phyloP scores from a whole-genome alignment of 2,113 vertebrate genomes.

The Melanerpes formicivorus region DNA sequence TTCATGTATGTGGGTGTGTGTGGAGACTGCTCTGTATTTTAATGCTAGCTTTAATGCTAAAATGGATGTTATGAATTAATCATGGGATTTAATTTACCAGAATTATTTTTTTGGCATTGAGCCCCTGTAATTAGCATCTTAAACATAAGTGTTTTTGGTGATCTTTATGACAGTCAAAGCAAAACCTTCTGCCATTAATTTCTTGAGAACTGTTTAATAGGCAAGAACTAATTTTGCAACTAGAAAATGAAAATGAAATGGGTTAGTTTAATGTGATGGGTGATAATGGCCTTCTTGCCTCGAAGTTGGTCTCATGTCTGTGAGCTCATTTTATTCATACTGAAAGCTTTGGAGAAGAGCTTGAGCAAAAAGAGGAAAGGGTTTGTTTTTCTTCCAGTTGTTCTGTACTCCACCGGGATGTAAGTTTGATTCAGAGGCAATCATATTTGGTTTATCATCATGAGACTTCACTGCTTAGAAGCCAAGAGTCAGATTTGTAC shows the following conservation, averaged over 20 bases:
- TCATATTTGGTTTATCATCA: not conserved
- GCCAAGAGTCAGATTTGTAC: not conserved
- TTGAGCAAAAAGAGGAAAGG: not conserved
- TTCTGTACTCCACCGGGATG: not conserved
- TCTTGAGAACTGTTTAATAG: constrained; percentile 57
- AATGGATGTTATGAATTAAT: constrained; percentile 67
- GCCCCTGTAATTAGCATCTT: constrained; percentile 67
- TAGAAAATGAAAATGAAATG: constrained; percentile 56
- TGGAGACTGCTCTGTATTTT: constrained; percentile 49
- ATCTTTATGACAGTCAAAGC: constrained; percentile 60
- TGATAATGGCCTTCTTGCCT: constrained; percentile 20
- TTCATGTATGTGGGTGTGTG: not conserved
- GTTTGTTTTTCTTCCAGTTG: not conserved
- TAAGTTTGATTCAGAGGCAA: not conserved
- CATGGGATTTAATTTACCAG: constrained; percentile 65
- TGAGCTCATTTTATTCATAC: not conserved
- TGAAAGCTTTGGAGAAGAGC: not conserved
- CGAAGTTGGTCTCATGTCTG: not conserved
- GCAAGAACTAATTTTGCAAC: constrained; percentile 52
- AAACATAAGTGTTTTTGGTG: constrained; percentile 53
- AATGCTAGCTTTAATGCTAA: constrained; percentile 65
- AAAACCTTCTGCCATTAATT: constrained; percentile 64
- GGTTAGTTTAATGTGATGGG: constrained; percentile 39
- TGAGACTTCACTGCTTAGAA: not conserved
- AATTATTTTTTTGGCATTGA: constrained; percentile 70